Percentiles rank a stretch among this genome's conserved stretches.
Conservation (phyloP, 2,888 invertebrate species). For the Lasioglossum pauxillum region DNA sequence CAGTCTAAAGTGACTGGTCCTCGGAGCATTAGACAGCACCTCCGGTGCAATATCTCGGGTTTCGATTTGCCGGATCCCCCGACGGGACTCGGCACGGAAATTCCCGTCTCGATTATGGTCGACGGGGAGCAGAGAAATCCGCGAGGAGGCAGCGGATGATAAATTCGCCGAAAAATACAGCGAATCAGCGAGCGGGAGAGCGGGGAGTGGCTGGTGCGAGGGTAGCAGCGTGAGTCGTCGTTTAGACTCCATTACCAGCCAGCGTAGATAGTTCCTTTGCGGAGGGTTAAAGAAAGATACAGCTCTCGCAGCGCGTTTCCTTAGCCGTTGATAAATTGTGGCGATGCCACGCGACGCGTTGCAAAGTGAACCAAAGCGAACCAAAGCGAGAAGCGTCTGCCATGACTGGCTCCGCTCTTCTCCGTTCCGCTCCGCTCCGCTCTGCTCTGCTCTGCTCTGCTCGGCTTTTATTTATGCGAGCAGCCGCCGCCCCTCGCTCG, state of each 20-base stretch:
- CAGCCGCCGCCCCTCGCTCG: constrained; percentile 50
- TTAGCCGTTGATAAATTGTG: constrained; percentile 71
- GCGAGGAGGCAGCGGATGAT: constrained; percentile 21
- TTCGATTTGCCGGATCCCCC: background rate
- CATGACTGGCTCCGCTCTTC: constrained; percentile 28
- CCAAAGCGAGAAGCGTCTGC: constrained; percentile 33
- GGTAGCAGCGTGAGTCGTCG: constrained; percentile 66
- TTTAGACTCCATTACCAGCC: constrained; percentile 68
- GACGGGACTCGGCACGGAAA: background rate
- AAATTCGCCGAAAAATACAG: constrained; percentile 46
- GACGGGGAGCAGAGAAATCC: background rate
- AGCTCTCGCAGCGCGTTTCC: constrained; percentile 30
- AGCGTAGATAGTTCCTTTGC: constrained; percentile 35
- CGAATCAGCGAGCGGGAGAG: background rate
- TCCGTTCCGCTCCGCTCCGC: background rate
- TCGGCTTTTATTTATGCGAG: constrained; percentile 71
- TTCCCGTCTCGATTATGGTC: background rate
- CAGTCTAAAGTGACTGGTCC: background rate
- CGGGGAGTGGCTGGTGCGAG: background rate
- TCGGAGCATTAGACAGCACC: background rate
- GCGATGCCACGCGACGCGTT: constrained; percentile 28
- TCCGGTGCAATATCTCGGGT: background rate
- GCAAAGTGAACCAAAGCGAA: constrained; percentile 14
- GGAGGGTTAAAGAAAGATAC: constrained; percentile 46
- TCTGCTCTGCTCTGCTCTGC: background rate